phyloP scores from a whole-genome alignment of 2,113 vertebrate species.

The Eurypyga helias region DNA sequence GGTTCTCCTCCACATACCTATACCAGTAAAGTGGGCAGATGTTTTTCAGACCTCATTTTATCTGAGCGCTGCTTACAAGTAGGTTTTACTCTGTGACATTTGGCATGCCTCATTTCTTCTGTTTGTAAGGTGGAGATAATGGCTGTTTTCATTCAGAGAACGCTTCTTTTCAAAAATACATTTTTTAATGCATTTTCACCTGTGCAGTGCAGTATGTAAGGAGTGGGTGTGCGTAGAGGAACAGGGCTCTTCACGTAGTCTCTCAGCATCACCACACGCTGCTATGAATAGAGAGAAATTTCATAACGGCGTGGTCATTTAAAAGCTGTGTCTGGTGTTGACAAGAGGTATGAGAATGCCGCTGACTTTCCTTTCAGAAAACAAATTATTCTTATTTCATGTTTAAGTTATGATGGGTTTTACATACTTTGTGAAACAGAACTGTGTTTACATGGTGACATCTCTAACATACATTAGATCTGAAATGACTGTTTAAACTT shows the following conservation, averaged over 20 bases:
- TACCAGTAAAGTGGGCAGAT: neutral
- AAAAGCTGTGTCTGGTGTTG: neutral
- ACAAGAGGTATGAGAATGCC: neutral
- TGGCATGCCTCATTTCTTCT: neutral
- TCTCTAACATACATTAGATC: neutral
- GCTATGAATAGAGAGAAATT: neutral
- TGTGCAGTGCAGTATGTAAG: neutral
- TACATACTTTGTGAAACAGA: neutral
- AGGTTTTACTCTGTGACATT: neutral
- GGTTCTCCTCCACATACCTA: fast-evolving
- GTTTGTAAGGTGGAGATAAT: neutral
- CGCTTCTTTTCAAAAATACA: neutral
- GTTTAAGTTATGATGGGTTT: neutral
- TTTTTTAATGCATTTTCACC: neutral
- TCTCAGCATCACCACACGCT: neutral
- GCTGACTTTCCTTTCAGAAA: neutral
- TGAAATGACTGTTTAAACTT: neutral
- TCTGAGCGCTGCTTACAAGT: neutral
- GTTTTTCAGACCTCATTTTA: neutral
- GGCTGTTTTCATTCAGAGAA: neutral
- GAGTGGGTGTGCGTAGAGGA: fast-evolving
- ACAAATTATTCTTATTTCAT: neutral
- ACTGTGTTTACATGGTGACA: neutral
- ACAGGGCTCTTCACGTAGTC: neutral
- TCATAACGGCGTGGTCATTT: neutral